Evolutionary conservation across 2,113 vertebrate species (phyloP).

Genomic region (Indicator maculatus): DNA sequence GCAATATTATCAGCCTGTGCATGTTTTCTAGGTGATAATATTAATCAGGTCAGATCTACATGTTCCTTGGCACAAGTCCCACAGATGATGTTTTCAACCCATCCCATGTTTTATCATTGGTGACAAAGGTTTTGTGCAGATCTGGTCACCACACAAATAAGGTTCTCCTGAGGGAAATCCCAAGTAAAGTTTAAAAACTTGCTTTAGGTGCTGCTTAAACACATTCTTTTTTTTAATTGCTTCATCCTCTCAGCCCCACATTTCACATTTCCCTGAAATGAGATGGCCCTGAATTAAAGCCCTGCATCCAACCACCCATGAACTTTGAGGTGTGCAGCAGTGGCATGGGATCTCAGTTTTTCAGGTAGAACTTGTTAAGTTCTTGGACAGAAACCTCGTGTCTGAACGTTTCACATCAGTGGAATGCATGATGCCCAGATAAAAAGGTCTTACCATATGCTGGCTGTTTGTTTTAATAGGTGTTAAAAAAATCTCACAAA

Average conservation of each 20-base stretch:
- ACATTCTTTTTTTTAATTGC: neutral
- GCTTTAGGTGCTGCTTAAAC: neutral
- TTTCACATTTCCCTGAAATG: neutral
- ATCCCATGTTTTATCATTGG: neutral
- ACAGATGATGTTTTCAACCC: neutral
- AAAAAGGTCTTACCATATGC: neutral
- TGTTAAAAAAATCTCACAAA: neutral
- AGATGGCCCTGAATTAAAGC: neutral
- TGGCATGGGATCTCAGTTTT: neutral
- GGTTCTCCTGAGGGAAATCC: neutral
- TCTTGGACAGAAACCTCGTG: neutral
- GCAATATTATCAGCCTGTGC: neutral
- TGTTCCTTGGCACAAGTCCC: neutral
- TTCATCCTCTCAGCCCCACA: neutral
- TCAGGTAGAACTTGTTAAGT: neutral
- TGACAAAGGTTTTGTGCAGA: neutral
- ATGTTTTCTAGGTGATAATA: neutral
- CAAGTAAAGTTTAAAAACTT: slow-evolving; percentile 7
- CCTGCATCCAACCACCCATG: neutral
- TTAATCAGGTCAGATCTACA: neutral
- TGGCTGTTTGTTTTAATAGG: neutral
- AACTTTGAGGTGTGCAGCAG: neutral
- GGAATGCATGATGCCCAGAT: neutral
- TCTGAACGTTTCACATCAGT: neutral
- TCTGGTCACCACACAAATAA: neutral